phyloP scores from a whole-genome alignment of 2,113 vertebrate genomes.

The Ceuthmochares aereus region DNA sequence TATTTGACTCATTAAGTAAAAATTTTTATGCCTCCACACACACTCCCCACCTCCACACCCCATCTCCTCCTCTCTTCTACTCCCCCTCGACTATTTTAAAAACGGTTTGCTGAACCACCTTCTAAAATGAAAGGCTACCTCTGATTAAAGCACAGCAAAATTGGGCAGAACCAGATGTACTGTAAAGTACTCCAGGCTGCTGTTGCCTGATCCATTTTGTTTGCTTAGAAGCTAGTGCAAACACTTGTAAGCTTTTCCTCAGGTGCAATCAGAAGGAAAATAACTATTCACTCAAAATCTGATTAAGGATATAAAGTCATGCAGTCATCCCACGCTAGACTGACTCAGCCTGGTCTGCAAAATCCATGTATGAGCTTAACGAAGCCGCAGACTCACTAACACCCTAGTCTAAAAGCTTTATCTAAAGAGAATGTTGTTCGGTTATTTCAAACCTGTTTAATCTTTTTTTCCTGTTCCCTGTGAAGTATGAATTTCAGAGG shows the following conservation, averaged over 20 bases:
- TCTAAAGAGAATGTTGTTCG: conserved; percentile 17
- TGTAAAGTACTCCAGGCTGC: background rate
- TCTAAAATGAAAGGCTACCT: background rate
- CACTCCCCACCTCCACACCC: too few relatives aligned
- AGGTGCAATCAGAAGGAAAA: conserved; percentile 61
- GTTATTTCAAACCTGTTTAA: conserved; percentile 7
- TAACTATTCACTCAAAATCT: conserved; percentile 30
- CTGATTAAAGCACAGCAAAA: background rate
- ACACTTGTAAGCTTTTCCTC: conserved; percentile 56
- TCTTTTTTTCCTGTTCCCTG: conserved; percentile 22
- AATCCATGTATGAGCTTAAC: conserved; percentile 24
- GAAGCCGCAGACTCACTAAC: conserved; percentile 32
- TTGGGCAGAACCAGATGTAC: background rate
- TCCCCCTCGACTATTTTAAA: background rate
- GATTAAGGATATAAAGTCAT: conserved; percentile 58
- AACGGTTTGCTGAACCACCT: background rate
- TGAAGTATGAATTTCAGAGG: conserved; percentile 3
- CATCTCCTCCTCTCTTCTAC: background rate
- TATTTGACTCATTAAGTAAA: conserved; percentile 25
- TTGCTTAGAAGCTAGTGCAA: conserved; percentile 38
- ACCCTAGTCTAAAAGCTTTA: conserved; percentile 8
- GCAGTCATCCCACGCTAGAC: conserved; percentile 26
- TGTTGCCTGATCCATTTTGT: background rate
- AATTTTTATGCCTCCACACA: background rate
- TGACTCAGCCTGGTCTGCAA: conserved; percentile 59